Evolutionary conservation across 2,888 invertebrate species (phyloP).

Genomic region (Heliconius aoede): DNA sequence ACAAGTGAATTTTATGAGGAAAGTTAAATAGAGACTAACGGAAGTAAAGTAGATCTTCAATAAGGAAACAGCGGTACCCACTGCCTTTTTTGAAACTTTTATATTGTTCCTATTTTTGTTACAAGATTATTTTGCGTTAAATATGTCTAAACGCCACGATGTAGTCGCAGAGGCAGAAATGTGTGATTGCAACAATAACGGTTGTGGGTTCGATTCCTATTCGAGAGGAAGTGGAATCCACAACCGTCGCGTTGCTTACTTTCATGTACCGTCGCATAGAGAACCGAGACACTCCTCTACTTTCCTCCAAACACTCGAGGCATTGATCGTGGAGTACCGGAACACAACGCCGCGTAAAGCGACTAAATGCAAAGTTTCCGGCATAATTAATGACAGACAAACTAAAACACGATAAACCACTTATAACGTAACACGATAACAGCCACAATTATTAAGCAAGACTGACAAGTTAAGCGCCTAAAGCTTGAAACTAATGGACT

Average conservation of each 20-base stretch:
- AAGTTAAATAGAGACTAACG: neutral
- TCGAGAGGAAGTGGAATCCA: too few species aligned
- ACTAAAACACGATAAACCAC: constrained; percentile 8
- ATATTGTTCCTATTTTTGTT: neutral
- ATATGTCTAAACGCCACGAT: too few species aligned
- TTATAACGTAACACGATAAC: constrained; percentile 4
- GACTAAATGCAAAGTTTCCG: neutral
- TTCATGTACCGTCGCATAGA: neutral
- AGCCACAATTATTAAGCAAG: constrained; percentile 9
- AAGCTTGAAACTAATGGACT: constrained; percentile 4
- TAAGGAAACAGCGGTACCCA: neutral
- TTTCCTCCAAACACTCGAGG: neutral
- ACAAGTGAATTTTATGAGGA: neutral
- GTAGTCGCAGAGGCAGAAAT: too few species aligned
- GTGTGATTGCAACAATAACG: too few species aligned
- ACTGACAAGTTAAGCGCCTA: constrained; percentile 14
- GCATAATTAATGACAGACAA: neutral
- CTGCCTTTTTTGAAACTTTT: neutral
- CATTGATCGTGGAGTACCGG: neutral
- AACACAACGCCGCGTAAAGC: neutral
- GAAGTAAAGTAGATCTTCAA: neutral
- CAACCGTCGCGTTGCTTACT: too few species aligned
- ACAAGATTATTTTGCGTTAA: too few species aligned
- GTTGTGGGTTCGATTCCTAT: too few species aligned
- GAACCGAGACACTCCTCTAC: neutral